Evolutionary conservation across 2,113 vertebrate species (phyloP).

Genomic region (Acanthisitta chloris): DNA sequence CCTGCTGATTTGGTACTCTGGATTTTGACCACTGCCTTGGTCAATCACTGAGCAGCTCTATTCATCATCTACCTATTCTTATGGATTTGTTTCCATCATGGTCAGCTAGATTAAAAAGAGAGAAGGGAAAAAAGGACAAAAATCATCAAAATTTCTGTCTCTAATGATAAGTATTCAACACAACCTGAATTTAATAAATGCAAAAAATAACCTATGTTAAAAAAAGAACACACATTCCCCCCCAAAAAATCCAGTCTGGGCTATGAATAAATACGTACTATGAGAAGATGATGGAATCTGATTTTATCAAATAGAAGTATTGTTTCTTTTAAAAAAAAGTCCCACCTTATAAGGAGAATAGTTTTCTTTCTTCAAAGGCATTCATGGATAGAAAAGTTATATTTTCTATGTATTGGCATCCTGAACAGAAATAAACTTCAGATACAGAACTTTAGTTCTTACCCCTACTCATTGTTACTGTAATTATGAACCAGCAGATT

Average conservation of each 20-base stretch:
- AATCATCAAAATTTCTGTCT: conserved; percentile 1
- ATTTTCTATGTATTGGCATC: background rate
- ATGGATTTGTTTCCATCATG: conserved; percentile 42
- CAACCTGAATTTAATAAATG: conserved; percentile 2
- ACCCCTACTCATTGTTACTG: background rate
- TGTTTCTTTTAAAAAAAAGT: background rate
- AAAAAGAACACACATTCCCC: background rate
- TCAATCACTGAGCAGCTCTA: conserved; percentile 68
- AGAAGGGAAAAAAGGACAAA: background rate
- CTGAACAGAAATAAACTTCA: background rate
- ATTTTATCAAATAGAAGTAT: background rate
- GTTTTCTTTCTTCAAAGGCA: background rate
- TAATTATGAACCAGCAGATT: background rate
- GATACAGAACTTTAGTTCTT: background rate
- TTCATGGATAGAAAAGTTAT: background rate
- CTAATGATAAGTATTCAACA: background rate
- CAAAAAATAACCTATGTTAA: background rate
- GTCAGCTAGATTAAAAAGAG: conserved; percentile 42
- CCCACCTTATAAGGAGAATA: background rate
- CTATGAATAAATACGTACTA: background rate
- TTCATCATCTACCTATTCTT: conserved; percentile 75
- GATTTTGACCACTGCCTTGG: conserved; percentile 68
- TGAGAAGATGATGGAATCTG: background rate
- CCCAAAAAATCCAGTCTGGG: rapidly evolving
- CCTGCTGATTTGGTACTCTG: conserved; percentile 65